Evolutionary conservation across 1,140 invertebrate species (phyloP).

Genomic region (Caenorhabditis tropicalis): DNA sequence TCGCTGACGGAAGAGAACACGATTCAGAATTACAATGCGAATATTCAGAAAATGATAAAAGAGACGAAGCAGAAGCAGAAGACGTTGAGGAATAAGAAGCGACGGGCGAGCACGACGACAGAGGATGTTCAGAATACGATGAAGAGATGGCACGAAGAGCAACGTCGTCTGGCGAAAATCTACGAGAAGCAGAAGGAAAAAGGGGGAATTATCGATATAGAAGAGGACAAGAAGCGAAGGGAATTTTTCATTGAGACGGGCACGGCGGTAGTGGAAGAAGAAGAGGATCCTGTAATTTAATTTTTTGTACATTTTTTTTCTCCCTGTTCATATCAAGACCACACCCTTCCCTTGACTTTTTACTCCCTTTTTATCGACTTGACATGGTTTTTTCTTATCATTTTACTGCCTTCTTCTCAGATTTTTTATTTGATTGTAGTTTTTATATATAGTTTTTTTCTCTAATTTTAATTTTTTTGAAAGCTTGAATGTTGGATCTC

Average conservation of each 20-base stretch:
- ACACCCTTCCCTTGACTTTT: no score
- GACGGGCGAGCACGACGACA: neutral
- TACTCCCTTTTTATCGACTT: no score
- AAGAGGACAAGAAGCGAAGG: slow-evolving; percentile 1
- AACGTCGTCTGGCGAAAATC: neutral
- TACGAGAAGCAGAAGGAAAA: slow-evolving; percentile 8
- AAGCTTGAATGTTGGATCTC: no score
- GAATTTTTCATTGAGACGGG: slow-evolving; percentile 13
- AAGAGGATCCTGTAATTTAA: neutral
- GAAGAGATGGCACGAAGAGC: slow-evolving; percentile 19
- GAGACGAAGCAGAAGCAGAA: neutral
- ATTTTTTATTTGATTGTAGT: no score
- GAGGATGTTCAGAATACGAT: neutral
- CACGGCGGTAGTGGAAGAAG: neutral
- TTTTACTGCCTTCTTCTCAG: no score
- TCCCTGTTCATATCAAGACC: neutral
- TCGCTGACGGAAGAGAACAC: neutral
- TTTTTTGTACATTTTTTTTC: neutral
- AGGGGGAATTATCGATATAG: slow-evolving; percentile 30
- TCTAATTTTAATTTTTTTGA: no score
- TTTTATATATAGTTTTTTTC: no score
- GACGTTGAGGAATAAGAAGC: neutral
- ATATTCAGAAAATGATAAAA: neutral
- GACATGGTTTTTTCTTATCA: no score
- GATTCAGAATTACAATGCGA: neutral